A percentile compares a stretch with the other conserved stretches of the same genome.
phyloP scores from a whole-genome alignment of 2,113 vertebrate species.

The Scatophagus argus region DNA sequence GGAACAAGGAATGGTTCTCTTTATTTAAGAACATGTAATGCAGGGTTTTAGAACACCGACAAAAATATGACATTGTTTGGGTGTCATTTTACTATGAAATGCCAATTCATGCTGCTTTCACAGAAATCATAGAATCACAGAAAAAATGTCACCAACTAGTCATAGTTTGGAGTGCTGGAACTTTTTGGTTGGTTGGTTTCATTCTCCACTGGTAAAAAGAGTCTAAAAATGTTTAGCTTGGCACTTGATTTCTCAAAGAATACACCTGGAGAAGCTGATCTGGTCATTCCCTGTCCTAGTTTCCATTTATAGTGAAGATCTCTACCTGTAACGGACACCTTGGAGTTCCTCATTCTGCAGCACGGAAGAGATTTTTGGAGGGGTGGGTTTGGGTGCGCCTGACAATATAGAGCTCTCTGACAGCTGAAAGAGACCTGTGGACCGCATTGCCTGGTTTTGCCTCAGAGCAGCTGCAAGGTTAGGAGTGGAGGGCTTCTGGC shows the following conservation, averaged over 20 bases:
- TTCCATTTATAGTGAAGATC: constrained; percentile 5
- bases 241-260: constrained; percentile 4
- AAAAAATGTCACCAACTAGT: neutral
- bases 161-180: too few species aligned
- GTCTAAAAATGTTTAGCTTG: neutral
- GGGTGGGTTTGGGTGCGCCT: constrained; percentile 65
- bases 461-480: constrained; percentile 70
- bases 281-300: neutral
- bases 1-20: neutral
- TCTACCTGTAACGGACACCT: constrained; percentile 58
- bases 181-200: neutral
- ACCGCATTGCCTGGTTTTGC: constrained; percentile 67
- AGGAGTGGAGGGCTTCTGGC: constrained; percentile 66
- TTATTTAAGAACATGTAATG: neutral
- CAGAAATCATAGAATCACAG: neutral
- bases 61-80: neutral
- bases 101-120: neutral
- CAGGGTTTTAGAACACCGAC: neutral
- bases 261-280: neutral
- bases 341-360: constrained; percentile 67
- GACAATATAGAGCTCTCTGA: constrained; percentile 68
- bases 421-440: constrained; percentile 61
- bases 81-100: neutral
- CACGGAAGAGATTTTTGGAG: constrained; percentile 69
- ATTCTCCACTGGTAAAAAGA: neutral